These are phyloP conservation scores for Strix uralensis DNA, from an alignment of 2,113 vertebrate species.

Conservation along the genomic window DNA sequence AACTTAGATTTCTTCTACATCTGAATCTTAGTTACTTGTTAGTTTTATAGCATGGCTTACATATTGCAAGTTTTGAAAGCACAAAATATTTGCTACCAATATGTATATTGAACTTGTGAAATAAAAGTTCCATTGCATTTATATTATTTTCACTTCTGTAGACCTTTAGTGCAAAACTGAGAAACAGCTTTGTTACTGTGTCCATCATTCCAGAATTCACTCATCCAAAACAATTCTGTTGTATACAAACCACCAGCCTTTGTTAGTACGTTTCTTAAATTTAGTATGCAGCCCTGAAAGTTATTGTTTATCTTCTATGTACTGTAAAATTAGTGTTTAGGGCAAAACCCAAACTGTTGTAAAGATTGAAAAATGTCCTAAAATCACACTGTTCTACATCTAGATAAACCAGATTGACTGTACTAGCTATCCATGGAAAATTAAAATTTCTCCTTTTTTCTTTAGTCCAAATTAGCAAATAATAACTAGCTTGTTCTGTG, in stretches of 20 bases:
- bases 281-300: background rate
- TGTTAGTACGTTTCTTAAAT: background rate
- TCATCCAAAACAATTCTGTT: background rate
- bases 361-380: background rate
- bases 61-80: background rate
- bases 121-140: background rate
- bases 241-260: background rate
- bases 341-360: background rate
- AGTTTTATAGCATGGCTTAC: background rate
- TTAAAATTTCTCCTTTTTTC: background rate
- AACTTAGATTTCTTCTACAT: background rate
- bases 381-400: background rate
- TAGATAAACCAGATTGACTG: background rate
- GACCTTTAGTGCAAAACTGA: background rate
- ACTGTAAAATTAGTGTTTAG: background rate
- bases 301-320: background rate
- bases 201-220: background rate
- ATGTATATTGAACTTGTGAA: background rate
- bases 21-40: background rate
- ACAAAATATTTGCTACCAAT: background rate
- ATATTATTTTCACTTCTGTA: background rate
- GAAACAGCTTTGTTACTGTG: background rate
- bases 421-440: background rate
- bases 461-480: background rate
- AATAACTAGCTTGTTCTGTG: background rate